Percentiles rank a stretch among this genome's conserved stretches.
These are phyloP conservation scores for Mnemiopsis leidyi DNA, from an alignment of 37 sponge, comb jelly and placozoan species.

Conservation along the genomic window DNA sequence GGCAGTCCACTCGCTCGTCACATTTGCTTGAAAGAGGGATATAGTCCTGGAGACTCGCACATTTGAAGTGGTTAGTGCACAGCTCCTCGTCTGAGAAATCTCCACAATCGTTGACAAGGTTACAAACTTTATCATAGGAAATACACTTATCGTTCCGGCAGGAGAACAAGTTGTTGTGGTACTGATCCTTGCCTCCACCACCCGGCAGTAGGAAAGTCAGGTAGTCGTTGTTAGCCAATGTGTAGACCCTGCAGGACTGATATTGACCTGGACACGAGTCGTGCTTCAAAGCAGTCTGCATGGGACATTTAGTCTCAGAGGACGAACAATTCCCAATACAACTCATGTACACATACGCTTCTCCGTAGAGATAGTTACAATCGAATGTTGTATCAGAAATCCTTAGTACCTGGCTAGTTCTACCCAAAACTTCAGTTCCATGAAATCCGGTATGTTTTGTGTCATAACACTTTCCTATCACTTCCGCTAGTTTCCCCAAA, in stretches of 20 bases:
- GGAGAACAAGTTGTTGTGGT: background rate
- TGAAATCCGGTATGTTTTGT: background rate
- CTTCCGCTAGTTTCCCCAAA: background rate
- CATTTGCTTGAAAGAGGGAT: background rate
- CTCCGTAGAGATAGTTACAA: background rate
- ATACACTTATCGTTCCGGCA: background rate
- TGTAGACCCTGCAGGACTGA: background rate
- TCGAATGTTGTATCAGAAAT: background rate
- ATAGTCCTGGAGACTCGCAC: background rate
- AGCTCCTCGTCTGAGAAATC: background rate
- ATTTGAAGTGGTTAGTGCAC: background rate
- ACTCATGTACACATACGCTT: background rate
- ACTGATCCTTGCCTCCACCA: background rate
- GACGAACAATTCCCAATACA: background rate
- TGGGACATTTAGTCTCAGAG: background rate
- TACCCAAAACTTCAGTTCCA: background rate
- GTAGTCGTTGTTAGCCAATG: background rate
- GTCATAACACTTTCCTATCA: background rate
- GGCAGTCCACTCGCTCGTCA: background rate
- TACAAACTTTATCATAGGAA: background rate
- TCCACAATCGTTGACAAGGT: constrained; percentile 22
- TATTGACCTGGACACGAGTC: constrained; percentile 5
- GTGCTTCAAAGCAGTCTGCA: background rate
- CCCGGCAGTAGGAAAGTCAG: background rate
- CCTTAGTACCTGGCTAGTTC: background rate